Percentiles rank a stretch among this genome's conserved stretches.
Conservation (phyloP, 2,888 invertebrate genomes). For the Sipunculus nudus region DNA sequence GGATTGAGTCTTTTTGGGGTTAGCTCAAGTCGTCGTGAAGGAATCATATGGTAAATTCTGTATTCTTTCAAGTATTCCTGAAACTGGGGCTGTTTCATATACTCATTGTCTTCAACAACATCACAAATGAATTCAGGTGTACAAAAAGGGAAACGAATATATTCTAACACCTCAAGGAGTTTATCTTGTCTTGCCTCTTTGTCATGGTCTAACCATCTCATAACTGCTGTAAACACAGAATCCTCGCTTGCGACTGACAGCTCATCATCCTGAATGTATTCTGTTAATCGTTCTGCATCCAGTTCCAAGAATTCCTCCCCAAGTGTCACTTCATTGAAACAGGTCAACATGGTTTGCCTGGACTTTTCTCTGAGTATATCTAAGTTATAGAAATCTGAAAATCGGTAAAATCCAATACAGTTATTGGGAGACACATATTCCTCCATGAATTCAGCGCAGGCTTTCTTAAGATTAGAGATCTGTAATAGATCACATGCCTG, state of each 20-base stretch:
- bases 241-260: slow-evolving; percentile 69
- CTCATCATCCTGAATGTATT: slow-evolving; percentile 67
- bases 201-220: slow-evolving; percentile 67
- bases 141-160: too few relatives aligned
- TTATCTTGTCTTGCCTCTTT: slow-evolving; percentile 53
- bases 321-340: slow-evolving; percentile 49
- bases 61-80: too few relatives aligned
- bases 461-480: slow-evolving; percentile 66
- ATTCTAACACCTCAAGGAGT: too few relatives aligned
- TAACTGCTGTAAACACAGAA: slow-evolving; percentile 67
- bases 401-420: slow-evolving; percentile 69
- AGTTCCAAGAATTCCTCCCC: slow-evolving; percentile 65
- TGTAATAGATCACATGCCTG: slow-evolving; percentile 68
- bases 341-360: slow-evolving; percentile 63
- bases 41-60: too few relatives aligned
- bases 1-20: too few relatives aligned
- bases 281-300: slow-evolving; percentile 66
- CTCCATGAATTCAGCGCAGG: slow-evolving; percentile 67
- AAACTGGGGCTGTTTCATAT: too few relatives aligned
- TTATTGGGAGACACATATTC: slow-evolving; percentile 68
- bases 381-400: slow-evolving; percentile 69
- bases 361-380: slow-evolving; percentile 67
- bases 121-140: too few relatives aligned
- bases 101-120: too few relatives aligned
- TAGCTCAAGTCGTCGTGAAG: too few relatives aligned